Conservation (phyloP, 2,113 vertebrate genomes). For the Tautogolabrus adspersus region DNA sequence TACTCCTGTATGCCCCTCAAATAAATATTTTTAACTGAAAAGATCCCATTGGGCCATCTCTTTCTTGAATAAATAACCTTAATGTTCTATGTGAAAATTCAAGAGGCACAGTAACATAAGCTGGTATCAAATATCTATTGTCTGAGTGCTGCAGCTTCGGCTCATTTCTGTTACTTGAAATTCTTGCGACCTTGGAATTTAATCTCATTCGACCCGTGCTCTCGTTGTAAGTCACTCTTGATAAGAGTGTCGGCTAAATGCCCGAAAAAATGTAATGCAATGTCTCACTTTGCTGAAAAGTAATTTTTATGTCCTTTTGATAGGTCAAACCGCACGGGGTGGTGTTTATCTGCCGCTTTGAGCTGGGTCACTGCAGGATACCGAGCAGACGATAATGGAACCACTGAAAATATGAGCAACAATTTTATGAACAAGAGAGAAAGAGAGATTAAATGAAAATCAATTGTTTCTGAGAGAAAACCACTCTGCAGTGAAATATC, state of each 20-base stretch:
- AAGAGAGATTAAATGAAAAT: conserved; percentile 40
- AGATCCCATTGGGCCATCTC: not conserved
- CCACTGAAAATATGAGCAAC: conserved; percentile 45
- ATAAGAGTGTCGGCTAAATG: conserved; percentile 65
- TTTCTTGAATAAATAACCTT: not conserved
- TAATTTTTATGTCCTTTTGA: conserved; percentile 71
- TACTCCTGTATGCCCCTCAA: not conserved
- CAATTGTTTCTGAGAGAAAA: conserved; percentile 17
- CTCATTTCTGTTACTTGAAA: conserved; percentile 65
- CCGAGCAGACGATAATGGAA: conserved; percentile 27
- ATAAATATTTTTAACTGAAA: not conserved
- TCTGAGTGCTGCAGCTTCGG: conserved; percentile 53
- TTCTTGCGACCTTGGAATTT: conserved; percentile 74
- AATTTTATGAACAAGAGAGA: conserved; percentile 45
- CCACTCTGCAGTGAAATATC: conserved; percentile 22
- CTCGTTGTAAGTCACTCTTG: conserved; percentile 69
- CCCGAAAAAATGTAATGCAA: conserved; percentile 64
- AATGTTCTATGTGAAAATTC: conserved; percentile 37
- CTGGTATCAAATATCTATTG: conserved; percentile 57
- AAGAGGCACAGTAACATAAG: conserved; percentile 45
- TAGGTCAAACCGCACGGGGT: conserved; percentile 45
- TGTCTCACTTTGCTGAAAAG: conserved; percentile 63
- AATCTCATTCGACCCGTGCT: conserved; percentile 70
- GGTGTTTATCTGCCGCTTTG: conserved; percentile 47
- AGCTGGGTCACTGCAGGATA: conserved; percentile 48